Evolutionary conservation across 2,888 invertebrate genomes (phyloP).

Genomic region (Cybosia mesomella): DNA sequence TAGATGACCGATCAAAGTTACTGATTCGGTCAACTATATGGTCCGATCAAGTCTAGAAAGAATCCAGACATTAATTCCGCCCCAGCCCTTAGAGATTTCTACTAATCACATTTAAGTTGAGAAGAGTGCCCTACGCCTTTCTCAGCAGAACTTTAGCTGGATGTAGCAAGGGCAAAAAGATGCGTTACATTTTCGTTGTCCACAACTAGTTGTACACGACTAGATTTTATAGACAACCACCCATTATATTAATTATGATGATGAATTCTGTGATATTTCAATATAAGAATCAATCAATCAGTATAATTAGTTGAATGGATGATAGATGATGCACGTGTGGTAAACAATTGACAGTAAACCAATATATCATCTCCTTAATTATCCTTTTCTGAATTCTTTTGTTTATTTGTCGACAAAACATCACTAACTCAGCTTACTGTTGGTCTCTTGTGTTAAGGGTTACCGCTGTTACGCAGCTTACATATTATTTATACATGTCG

Average conservation of each 20-base stretch:
- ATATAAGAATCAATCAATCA: no score
- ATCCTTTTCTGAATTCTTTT: background rate
- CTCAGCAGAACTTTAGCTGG: no score
- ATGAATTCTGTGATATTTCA: background rate
- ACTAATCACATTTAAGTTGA: background rate
- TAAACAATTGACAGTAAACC: background rate
- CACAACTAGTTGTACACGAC: background rate
- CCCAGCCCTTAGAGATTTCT: background rate
- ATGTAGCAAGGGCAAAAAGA: no score
- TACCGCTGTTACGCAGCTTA: constrained; percentile 43
- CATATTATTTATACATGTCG: constrained; percentile 50
- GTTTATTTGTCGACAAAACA: background rate
- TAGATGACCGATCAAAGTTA: background rate
- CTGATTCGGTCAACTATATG: background rate
- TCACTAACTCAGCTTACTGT: constrained; percentile 8
- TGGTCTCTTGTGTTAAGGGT: constrained; percentile 39
- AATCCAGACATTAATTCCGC: background rate
- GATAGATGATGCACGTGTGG: background rate
- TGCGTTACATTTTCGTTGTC: background rate
- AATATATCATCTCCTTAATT: background rate
- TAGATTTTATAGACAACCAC: background rate
- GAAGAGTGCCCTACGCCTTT: no score
- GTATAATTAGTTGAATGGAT: background rate
- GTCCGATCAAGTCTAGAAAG: background rate
- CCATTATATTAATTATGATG: background rate